Conservation (phyloP, 1,140 invertebrate genomes). For the Zaprionus taronus region DNA sequence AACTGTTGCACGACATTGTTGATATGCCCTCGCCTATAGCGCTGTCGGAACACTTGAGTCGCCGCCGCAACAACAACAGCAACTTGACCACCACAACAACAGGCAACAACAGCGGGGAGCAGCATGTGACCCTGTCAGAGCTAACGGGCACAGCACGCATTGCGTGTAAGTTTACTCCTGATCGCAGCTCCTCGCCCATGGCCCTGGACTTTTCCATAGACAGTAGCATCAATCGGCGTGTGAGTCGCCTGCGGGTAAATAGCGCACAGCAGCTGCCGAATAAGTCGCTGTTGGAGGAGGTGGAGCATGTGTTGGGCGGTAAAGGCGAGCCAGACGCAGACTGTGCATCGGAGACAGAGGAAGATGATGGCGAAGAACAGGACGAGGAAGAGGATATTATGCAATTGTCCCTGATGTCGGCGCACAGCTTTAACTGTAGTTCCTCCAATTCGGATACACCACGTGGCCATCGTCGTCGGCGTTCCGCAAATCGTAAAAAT, state of each 20-base stretch:
- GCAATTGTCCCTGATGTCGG: conserved; percentile 67
- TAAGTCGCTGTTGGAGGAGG: conserved; percentile 14
- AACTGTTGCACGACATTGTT: conserved; percentile 54
- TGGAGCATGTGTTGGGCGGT: conserved; percentile 21
- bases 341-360: conserved; percentile 29
- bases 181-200: conserved; percentile 76
- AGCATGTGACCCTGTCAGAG: conserved; percentile 56
- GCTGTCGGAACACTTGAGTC: conserved; percentile 61
- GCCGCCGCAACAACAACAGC: conserved; percentile 32
- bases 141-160: conserved; percentile 25
- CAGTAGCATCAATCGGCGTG: conserved; percentile 68
- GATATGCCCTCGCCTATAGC: conserved; percentile 74
- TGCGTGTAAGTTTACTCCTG: conserved; percentile 68
- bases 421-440: conserved; percentile 69
- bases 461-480: conserved; percentile 57
- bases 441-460: conserved; percentile 80
- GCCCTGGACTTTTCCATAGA: conserved; percentile 56
- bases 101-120: conserved; percentile 17
- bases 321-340: conserved; percentile 25
- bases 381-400: conserved; percentile 68
- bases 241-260: conserved; percentile 63
- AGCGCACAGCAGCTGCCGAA: conserved; percentile 39
- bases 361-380: conserved; percentile 51
- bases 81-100: conserved; percentile 6
- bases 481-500: conserved; percentile 80